Percentiles rank a stretch among this genome's conserved stretches.
phyloP scores from a whole-genome alignment of 2,888 invertebrate species.

The Heteromurus nitidus region DNA sequence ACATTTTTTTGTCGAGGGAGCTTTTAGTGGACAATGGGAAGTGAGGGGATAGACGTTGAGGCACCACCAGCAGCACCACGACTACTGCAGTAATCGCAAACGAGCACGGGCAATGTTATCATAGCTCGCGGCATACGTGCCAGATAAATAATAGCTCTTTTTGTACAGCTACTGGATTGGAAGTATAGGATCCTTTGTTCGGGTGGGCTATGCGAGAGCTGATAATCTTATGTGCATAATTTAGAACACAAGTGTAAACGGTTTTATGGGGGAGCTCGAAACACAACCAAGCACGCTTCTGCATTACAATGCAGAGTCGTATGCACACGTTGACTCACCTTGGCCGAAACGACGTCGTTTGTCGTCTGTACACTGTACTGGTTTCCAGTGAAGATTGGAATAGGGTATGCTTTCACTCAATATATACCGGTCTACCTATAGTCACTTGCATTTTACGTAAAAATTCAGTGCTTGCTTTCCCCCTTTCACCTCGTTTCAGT shows the following conservation, averaged over 20 bases:
- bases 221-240: background rate
- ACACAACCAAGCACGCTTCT: too few relatives aligned
- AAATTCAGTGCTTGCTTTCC: too few relatives aligned
- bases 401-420: too few relatives aligned
- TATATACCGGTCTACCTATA: too few relatives aligned
- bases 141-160: conserved; percentile 45
- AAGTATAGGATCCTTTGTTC: conserved; percentile 12
- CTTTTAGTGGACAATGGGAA: conserved; percentile 27
- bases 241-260: background rate
- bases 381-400: too few relatives aligned
- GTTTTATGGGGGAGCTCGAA: background rate
- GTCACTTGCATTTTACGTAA: too few relatives aligned
- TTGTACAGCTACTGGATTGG: background rate
- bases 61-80: background rate
- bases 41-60: too few relatives aligned
- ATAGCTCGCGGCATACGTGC: conserved; percentile 31
- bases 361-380: too few relatives aligned
- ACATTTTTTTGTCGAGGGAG: conserved; percentile 38
- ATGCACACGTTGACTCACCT: too few relatives aligned
- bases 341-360: too few relatives aligned
- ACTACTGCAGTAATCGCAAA: conserved; percentile 25
- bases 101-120: conserved; percentile 30
- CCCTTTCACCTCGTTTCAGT: too few relatives aligned
- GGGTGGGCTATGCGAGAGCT: background rate
- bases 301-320: too few relatives aligned